Percentiles rank a stretch among this genome's conserved stretches.
These are phyloP conservation scores for Galeopterus variegatus DNA, from an alignment of 2,113 vertebrate genomes.

Conservation along the genomic window DNA sequence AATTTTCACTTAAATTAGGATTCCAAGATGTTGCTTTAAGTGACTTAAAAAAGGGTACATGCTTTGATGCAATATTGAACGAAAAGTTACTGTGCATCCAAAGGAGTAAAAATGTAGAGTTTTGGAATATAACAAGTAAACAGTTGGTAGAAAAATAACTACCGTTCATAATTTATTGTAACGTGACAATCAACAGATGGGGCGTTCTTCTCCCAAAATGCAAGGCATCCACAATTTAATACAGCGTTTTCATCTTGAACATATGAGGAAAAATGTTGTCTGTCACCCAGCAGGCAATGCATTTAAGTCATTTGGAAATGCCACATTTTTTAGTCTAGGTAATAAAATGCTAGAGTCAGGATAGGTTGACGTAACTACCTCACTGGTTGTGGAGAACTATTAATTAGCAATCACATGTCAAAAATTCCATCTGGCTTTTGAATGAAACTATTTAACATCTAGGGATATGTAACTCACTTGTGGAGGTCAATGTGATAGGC, in stretches of 20 bases:
- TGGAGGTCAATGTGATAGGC: accelerated
- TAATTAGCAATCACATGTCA: neutral
- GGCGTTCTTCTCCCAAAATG: neutral
- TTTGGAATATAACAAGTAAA: neutral
- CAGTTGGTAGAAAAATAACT: neutral
- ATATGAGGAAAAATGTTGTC: neutral
- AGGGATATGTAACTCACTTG: accelerated
- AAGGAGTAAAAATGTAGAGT: neutral
- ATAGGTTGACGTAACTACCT: too few species aligned
- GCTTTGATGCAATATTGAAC: neutral
- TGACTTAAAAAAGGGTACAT: neutral
- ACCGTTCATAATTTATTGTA: neutral
- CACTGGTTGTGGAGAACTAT: neutral
- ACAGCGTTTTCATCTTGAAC: neutral
- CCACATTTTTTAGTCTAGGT: neutral
- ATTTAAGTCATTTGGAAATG: neutral
- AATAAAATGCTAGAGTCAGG: neutral
- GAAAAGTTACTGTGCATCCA: neutral
- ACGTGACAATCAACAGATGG: neutral
- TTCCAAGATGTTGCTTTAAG: conserved; percentile 2
- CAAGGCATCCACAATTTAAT: neutral
- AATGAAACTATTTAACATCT: neutral
- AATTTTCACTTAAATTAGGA: conserved; percentile 11
- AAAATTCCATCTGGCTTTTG: neutral
- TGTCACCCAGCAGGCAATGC: neutral